These are phyloP conservation scores for Indicator indicator DNA, from an alignment of 2,113 vertebrate genomes.

Conservation along the genomic window DNA sequence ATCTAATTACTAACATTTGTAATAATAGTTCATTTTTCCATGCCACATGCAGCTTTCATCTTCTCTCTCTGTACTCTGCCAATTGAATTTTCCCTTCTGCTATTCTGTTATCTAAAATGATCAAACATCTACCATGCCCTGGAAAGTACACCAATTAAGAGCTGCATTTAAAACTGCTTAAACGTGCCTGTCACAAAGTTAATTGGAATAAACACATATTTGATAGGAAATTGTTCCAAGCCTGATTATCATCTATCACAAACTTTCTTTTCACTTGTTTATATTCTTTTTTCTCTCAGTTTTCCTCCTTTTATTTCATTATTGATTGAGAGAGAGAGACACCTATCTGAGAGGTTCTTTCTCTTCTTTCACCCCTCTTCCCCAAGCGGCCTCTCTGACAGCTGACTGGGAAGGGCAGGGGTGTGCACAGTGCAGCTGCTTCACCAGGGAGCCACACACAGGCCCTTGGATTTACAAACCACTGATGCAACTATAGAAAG, in stretches of 20 bases:
- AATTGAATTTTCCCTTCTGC: conserved; percentile 51
- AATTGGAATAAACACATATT: conserved; percentile 29
- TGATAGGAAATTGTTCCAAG: conserved; percentile 17
- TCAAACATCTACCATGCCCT: conserved; percentile 13
- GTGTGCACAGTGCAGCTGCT: background rate
- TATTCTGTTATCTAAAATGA: conserved; percentile 48
- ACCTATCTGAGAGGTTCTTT: background rate
- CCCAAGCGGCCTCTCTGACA: background rate
- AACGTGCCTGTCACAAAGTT: conserved; percentile 22
- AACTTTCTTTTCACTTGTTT: background rate
- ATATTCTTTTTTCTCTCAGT: background rate
- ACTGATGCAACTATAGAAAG: background rate
- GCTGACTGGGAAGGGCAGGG: background rate
- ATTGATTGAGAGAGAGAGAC: background rate
- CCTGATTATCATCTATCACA: background rate
- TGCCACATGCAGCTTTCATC: background rate
- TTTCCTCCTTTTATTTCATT: background rate
- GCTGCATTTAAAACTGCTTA: conserved; percentile 41
- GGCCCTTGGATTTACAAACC: background rate
- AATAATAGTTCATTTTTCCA: conserved; percentile 45
- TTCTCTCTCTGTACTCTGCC: conserved; percentile 6
- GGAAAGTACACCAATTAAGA: conserved; percentile 51
- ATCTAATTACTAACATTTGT: conserved; percentile 37
- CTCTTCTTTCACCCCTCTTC: background rate
- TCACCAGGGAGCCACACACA: background rate